Percentiles rank a stretch among this genome's conserved stretches.
These are phyloP conservation scores for Pseudonaja textilis DNA, from an alignment of 2,113 vertebrate genomes.

Conservation along the genomic window DNA sequence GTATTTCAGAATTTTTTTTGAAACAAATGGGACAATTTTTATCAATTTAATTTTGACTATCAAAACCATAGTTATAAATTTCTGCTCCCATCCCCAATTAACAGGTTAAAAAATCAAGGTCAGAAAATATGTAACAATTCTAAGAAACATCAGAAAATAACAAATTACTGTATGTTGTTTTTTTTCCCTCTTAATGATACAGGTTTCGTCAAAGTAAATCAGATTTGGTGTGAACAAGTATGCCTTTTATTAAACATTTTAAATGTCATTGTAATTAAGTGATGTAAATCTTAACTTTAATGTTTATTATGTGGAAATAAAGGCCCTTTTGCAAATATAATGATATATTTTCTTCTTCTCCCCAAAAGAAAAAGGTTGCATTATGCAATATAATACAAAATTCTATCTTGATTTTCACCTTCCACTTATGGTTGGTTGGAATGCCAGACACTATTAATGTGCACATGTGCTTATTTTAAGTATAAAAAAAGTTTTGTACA, in stretches of 20 bases:
- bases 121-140: not conserved
- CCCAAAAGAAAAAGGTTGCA: not conserved
- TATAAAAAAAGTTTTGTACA: not conserved
- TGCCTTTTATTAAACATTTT: not conserved
- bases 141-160: not conserved
- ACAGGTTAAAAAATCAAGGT: not conserved
- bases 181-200: not conserved
- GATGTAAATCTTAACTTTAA: not conserved
- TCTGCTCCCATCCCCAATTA: not conserved
- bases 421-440: not conserved
- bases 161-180: not conserved
- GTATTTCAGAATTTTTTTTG: not conserved
- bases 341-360: not conserved
- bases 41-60: not conserved
- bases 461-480: not conserved
- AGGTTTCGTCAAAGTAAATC: not conserved
- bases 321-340: rapidly evolving
- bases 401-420: not conserved
- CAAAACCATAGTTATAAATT: not conserved
- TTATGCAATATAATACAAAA: not conserved
- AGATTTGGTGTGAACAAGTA: not conserved
- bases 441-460: not conserved
- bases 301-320: not conserved
- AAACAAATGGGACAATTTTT: not conserved
- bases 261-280: not conserved